Conservation (phyloP, 1,140 invertebrate species). For the Megathymus violae region DNA sequence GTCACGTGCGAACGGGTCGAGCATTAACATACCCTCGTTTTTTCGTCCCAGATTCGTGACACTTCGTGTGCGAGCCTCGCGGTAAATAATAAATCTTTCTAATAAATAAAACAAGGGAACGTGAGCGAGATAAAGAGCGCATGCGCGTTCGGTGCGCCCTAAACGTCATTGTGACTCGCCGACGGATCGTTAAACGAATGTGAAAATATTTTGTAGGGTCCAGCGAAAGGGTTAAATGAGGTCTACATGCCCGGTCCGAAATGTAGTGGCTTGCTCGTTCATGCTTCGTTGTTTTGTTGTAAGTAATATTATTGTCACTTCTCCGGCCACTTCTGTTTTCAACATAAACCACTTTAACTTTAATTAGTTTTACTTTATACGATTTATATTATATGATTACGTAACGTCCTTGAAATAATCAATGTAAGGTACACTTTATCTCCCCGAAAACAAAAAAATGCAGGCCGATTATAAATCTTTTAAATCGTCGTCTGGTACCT, state of each 20-base stretch:
- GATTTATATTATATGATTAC: no score
- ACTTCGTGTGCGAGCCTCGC: conserved; percentile 76
- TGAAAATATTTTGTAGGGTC: conserved; percentile 73
- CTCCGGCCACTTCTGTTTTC: no score
- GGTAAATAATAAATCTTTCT: conserved; percentile 83
- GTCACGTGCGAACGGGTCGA: conserved; percentile 68
- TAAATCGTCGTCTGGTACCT: no score
- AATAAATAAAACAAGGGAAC: conserved; percentile 82
- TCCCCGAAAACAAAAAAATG: no score
- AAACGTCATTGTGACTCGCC: conserved; percentile 70
- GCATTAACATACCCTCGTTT: conserved; percentile 78
- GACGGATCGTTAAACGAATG: conserved; percentile 77
- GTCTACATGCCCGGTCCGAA: conserved; percentile 15
- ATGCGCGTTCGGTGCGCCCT: conserved; percentile 68
- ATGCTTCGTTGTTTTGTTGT: neutral
- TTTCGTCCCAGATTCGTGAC: conserved; percentile 78
- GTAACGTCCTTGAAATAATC: no score
- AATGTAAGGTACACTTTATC: no score
- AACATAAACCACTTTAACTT: no score
- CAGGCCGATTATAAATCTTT: no score
- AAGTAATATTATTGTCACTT: neutral
- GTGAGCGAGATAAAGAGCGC: conserved; percentile 77
- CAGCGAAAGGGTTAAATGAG: conserved; percentile 35
- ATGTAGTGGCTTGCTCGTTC: neutral
- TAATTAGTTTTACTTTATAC: no score